Conservation (phyloP, 2,888 invertebrate genomes). For the Drosophila lacicola region DNA sequence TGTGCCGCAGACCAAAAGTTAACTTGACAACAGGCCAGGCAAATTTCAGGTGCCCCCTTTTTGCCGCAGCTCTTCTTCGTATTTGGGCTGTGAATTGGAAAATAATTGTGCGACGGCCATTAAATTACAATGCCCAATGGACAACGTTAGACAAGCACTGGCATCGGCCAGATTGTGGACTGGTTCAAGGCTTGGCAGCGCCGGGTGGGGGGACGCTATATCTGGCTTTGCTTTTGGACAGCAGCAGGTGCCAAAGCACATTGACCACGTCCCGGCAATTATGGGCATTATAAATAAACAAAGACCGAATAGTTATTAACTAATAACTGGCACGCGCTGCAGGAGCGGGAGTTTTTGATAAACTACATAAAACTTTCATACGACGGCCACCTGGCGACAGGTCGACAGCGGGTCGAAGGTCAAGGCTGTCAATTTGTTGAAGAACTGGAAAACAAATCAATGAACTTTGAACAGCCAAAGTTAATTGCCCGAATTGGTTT, state of each 20-base stretch:
- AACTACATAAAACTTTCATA: slow-evolving; percentile 66
- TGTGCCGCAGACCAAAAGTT: slow-evolving; percentile 54
- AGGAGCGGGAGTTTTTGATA: slow-evolving; percentile 19
- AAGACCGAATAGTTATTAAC: slow-evolving; percentile 76
- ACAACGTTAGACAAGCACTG: slow-evolving; percentile 24
- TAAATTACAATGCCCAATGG: slow-evolving; percentile 75
- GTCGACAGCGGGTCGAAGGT: slow-evolving; percentile 41
- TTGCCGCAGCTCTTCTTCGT: slow-evolving; percentile 4
- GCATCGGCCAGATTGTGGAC: not conserved
- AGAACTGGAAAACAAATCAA: slow-evolving; percentile 39
- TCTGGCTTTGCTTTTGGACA: slow-evolving; percentile 11
- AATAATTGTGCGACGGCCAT: slow-evolving; percentile 75
- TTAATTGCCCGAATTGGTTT: slow-evolving; percentile 47
- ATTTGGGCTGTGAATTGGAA: slow-evolving; percentile 74
- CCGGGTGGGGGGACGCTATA: slow-evolving; percentile 17
- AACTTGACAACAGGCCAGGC: slow-evolving; percentile 65
- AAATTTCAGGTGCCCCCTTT: slow-evolving; percentile 10
- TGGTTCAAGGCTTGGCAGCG: not conserved
- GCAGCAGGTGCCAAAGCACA: slow-evolving; percentile 56
- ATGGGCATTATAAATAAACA: slow-evolving; percentile 75
- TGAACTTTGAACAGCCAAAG: slow-evolving; percentile 52
- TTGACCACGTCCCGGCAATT: slow-evolving; percentile 69
- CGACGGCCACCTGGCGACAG: slow-evolving; percentile 50
- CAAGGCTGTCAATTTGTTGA: slow-evolving; percentile 47
- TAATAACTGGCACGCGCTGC: slow-evolving; percentile 65